phyloP scores from a whole-genome alignment of 2,797 vertebrate genomes.

The Microcaecilia unicolor region DNA sequence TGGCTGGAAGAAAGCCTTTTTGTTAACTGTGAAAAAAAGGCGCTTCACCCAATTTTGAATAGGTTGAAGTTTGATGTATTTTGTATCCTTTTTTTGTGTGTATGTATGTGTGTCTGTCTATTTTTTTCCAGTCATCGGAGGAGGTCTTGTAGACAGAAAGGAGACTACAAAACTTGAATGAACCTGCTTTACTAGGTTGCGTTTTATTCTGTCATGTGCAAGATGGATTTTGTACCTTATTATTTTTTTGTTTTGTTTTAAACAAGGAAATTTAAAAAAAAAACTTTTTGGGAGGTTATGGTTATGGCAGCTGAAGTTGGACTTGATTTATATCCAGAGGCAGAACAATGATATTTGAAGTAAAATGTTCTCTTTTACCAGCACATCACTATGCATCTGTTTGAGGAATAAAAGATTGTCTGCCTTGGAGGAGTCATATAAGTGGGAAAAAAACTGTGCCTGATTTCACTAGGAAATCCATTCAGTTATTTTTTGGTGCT shows the following conservation, averaged over 20 bases:
- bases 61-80: constrained; percentile 66
- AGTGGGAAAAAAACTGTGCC: constrained; percentile 84
- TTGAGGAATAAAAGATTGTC: constrained; percentile 39
- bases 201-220: constrained; percentile 66
- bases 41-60: constrained; percentile 64
- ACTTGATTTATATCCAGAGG: constrained; percentile 54
- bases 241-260: constrained; percentile 44
- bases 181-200: constrained; percentile 68
- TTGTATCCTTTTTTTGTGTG: constrained; percentile 60
- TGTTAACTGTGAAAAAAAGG: constrained; percentile 55
- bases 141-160: constrained; percentile 63
- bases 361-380: constrained; percentile 59
- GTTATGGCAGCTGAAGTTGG: constrained; percentile 64
- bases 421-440: constrained; percentile 64
- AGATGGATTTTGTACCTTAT: constrained; percentile 59
- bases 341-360: constrained; percentile 49
- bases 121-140: constrained; percentile 61
- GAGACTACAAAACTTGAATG: constrained; percentile 68
- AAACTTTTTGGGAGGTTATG: constrained; percentile 42
- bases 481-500: constrained; percentile 90
- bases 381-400: constrained; percentile 73
- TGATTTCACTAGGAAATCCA: constrained; percentile 88
- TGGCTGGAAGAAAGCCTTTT: constrained; percentile 55
- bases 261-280: constrained; percentile 47
- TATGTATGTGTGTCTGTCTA: constrained; percentile 47